Percentiles rank a stretch among this genome's conserved stretches.
phyloP scores from a whole-genome alignment of 2,888 invertebrate genomes.

The Spodoptera littoralis region DNA sequence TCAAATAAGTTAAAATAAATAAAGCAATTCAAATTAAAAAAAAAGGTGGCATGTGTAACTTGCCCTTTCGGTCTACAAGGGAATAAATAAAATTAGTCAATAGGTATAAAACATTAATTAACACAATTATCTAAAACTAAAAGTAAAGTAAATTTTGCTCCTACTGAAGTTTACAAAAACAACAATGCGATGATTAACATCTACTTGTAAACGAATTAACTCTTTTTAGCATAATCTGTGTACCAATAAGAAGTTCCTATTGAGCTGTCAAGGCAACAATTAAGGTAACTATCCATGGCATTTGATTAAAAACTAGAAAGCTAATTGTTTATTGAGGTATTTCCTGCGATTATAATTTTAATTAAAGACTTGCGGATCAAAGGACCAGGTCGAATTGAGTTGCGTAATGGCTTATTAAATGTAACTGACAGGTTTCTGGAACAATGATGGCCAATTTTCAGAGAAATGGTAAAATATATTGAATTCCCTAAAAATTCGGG shows the following conservation, averaged over 20 bases:
- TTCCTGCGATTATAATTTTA: background rate
- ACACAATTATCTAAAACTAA: slow-evolving; percentile 8
- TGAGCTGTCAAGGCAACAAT: slow-evolving; percentile 44
- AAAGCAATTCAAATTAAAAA: too few relatives aligned
- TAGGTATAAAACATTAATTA: slow-evolving; percentile 2
- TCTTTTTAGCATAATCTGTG: slow-evolving; percentile 55
- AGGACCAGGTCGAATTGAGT: background rate
- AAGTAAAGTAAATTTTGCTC: slow-evolving; percentile 4
- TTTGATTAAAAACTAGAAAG: slow-evolving; percentile 49
- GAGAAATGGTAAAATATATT: too few relatives aligned
- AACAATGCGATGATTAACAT: slow-evolving; percentile 55
- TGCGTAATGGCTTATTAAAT: too few relatives aligned
- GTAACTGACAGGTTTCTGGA: too few relatives aligned
- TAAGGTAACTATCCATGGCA: slow-evolving; percentile 23
- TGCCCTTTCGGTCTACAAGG: too few relatives aligned
- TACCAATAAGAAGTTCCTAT: slow-evolving; percentile 39
- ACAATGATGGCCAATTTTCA: too few relatives aligned
- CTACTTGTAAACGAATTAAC: slow-evolving; percentile 48
- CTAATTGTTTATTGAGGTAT: slow-evolving; percentile 14
- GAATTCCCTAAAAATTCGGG: too few relatives aligned
- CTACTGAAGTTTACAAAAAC: slow-evolving; percentile 21
- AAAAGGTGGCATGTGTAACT: too few relatives aligned
- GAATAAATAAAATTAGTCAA: too few relatives aligned
- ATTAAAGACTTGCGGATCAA: background rate
- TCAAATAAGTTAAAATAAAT: too few relatives aligned